Percentiles rank a stretch among this genome's conserved stretches.
Conservation (phyloP, 2,888 invertebrate genomes). For the Himalopsyche tibetana region DNA sequence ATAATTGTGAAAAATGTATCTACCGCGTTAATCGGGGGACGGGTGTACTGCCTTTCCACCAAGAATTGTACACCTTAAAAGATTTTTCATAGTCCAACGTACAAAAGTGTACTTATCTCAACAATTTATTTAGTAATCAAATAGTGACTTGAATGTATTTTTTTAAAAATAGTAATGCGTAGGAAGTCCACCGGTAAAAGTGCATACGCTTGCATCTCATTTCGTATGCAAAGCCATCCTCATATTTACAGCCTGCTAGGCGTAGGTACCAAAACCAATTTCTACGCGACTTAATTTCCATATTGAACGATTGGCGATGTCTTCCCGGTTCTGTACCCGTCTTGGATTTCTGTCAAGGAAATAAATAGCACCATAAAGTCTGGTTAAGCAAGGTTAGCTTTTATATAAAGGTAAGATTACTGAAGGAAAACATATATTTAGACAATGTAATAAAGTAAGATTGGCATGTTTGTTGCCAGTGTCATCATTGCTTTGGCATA, state of each 20-base stretch:
- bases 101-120: neutral
- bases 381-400: no score
- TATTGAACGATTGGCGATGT: neutral
- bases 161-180: neutral
- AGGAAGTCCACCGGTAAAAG: neutral
- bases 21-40: no score
- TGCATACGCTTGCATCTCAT: neutral
- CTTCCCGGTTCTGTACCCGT: neutral
- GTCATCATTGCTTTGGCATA: no score
- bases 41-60: no score
- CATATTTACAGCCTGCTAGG: conserved; percentile 1
- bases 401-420: no score
- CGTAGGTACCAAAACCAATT: conserved; percentile 20
- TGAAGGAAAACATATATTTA: no score
- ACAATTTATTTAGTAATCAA: neutral
- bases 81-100: no score
- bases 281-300: conserved; percentile 26
- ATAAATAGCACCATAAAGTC: no score
- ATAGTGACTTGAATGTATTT: neutral
- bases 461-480: no score
- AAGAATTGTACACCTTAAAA: no score
- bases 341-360: neutral
- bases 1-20: no score
- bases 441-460: no score
- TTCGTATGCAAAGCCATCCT: conserved; percentile 18